Evolutionary conservation across 2,888 invertebrate genomes (phyloP).

Genomic region (Myopa testacea): DNA sequence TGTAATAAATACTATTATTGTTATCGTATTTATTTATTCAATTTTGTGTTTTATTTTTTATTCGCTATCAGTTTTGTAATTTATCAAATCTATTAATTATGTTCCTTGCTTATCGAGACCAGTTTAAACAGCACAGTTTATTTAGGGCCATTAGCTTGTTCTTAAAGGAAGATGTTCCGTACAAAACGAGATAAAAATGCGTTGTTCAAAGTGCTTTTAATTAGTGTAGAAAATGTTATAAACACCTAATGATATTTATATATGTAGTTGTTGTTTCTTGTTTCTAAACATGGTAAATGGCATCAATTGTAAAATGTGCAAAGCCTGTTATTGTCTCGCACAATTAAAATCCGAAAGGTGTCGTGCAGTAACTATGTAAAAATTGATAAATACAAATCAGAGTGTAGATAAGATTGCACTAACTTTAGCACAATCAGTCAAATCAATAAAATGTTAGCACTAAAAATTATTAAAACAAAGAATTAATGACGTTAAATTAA

Average conservation of each 20-base stretch:
- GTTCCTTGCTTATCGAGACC: too few species aligned
- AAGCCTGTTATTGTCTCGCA: constrained; percentile 6
- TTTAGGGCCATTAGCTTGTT: too few species aligned
- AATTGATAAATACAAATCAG: constrained; percentile 5
- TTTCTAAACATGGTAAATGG: not conserved
- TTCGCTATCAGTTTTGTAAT: too few species aligned
- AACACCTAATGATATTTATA: not conserved
- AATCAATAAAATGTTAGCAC: constrained; percentile 34
- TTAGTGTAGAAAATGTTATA: not conserved
- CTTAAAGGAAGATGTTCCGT: too few species aligned
- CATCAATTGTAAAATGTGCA: not conserved
- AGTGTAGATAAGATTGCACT: constrained; percentile 30
- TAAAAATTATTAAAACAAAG: constrained; percentile 37
- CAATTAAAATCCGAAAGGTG: not conserved
- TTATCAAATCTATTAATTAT: too few species aligned
- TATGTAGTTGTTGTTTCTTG: not conserved
- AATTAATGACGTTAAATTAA: constrained; percentile 32
- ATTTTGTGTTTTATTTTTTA: too few species aligned
- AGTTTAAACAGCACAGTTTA: too few species aligned
- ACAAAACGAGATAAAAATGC: too few species aligned
- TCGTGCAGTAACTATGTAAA: constrained; percentile 31
- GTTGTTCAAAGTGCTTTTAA: too few species aligned
- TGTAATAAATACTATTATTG: too few species aligned
- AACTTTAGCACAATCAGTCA: constrained; percentile 39
- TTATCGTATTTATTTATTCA: too few species aligned